These are phyloP conservation scores for Sebastes elongatus DNA, from an alignment of 2,797 vertebrate species.

Conservation along the genomic window DNA sequence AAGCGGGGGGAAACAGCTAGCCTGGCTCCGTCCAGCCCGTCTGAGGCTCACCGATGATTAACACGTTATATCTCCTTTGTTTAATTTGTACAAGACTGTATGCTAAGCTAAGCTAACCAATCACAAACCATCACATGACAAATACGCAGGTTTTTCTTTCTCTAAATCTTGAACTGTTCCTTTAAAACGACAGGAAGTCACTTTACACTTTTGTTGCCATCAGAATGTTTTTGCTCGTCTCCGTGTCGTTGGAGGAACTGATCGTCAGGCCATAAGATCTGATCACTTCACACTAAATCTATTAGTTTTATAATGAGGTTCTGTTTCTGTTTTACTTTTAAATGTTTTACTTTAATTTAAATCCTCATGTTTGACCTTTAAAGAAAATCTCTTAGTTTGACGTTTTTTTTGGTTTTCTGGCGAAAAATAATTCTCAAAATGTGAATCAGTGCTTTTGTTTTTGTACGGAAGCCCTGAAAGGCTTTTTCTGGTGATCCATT, in stretches of 20 bases:
- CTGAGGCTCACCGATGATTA: too few relatives aligned
- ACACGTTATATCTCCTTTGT: not conserved
- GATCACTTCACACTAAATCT: not conserved
- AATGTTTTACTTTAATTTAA: not conserved
- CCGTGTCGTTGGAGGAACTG: not conserved
- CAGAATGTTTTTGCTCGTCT: not conserved
- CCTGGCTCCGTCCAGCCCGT: too few relatives aligned
- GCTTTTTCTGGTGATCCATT: too few relatives aligned
- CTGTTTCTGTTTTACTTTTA: not conserved
- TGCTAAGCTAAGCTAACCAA: not conserved
- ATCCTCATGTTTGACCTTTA: not conserved
- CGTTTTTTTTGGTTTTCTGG: not conserved
- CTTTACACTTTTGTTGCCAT: slow-evolving; percentile 24
- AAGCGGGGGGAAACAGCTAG: not conserved
- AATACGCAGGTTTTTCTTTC: not conserved
- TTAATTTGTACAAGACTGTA: not conserved
- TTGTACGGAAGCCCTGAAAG: not conserved
- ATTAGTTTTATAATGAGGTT: not conserved
- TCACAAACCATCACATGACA: not conserved
- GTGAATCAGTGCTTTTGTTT: slow-evolving; percentile 8
- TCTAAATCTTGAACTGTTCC: not conserved
- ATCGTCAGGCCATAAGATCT: slow-evolving; percentile 19
- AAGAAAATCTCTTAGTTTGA: not conserved
- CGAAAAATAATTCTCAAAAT: not conserved
- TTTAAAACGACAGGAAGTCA: not conserved